Percentiles rank a stretch among this genome's conserved stretches.
phyloP scores from a whole-genome alignment of 2,888 invertebrate species.

The Stenolophus ochropezus region DNA sequence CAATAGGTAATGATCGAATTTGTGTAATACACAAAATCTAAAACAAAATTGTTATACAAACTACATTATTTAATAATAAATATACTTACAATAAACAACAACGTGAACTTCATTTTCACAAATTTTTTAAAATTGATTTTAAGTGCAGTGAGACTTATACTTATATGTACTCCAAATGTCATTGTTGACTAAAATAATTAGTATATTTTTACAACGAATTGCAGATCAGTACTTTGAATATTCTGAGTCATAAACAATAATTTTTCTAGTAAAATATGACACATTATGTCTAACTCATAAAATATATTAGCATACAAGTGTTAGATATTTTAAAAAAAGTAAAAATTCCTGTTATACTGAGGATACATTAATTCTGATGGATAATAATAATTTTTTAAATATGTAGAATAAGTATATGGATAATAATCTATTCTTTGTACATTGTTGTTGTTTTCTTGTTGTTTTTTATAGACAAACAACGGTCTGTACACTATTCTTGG shows the following conservation, averaged over 20 bases:
- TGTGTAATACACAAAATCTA: neutral
- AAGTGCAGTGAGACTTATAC: neutral
- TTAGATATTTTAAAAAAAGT: too few relatives aligned
- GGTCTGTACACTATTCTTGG: neutral
- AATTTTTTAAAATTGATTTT: neutral
- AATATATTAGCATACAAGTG: neutral
- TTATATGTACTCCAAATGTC: neutral
- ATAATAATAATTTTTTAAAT: too few relatives aligned
- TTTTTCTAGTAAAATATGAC: neutral
- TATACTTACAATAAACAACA: neutral
- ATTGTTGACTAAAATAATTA: neutral
- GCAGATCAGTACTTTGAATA: neutral
- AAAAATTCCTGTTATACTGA: too few relatives aligned
- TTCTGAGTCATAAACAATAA: neutral
- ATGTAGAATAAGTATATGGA: too few relatives aligned
- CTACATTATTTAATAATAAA: too few relatives aligned
- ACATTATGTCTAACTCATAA: neutral
- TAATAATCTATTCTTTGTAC: neutral
- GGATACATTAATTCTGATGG: too few relatives aligned
- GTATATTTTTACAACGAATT: neutral
- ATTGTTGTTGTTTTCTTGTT: too few relatives aligned
- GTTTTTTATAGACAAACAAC: neutral
- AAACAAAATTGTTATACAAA: too few relatives aligned
- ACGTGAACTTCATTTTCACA: neutral
- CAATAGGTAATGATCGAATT: neutral